Evolutionary conservation across 2,113 vertebrate genomes (phyloP).

Genomic region (Callipepla squamata): DNA sequence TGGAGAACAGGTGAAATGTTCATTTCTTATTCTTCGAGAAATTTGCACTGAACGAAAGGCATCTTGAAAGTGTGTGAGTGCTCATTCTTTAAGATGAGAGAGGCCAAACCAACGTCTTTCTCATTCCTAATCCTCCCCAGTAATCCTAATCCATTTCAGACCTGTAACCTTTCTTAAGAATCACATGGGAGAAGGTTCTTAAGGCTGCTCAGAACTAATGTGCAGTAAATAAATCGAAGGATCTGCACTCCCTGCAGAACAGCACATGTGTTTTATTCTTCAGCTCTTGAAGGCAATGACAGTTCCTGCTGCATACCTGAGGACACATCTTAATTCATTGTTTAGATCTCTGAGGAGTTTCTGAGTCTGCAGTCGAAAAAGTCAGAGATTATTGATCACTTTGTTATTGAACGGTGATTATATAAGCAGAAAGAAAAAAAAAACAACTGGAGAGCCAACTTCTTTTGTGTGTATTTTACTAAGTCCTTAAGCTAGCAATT

Average conservation of each 20-base stretch:
- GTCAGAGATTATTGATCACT: neutral
- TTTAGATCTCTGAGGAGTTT: neutral
- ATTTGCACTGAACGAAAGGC: neutral
- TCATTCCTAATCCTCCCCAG: conserved; percentile 7
- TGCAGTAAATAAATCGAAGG: neutral
- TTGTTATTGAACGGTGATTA: neutral
- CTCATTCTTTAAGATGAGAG: neutral
- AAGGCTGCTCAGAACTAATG: neutral
- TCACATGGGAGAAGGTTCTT: conserved; percentile 28
- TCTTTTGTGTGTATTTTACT: neutral
- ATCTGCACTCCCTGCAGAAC: neutral
- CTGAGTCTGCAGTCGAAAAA: neutral
- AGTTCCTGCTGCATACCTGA: neutral
- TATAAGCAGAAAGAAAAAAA: neutral
- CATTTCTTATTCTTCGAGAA: neutral
- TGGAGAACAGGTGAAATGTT: neutral
- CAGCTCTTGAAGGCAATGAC: neutral
- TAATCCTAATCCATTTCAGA: conserved; percentile 58
- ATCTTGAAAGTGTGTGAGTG: neutral
- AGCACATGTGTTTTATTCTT: accelerated
- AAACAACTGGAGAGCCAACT: neutral
- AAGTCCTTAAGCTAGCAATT: neutral
- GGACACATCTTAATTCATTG: neutral
- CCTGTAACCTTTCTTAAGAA: conserved; percentile 26
- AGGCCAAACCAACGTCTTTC: neutral